phyloP scores from a whole-genome alignment of 1,140 invertebrate genomes.

The Aplysia californica region DNA sequence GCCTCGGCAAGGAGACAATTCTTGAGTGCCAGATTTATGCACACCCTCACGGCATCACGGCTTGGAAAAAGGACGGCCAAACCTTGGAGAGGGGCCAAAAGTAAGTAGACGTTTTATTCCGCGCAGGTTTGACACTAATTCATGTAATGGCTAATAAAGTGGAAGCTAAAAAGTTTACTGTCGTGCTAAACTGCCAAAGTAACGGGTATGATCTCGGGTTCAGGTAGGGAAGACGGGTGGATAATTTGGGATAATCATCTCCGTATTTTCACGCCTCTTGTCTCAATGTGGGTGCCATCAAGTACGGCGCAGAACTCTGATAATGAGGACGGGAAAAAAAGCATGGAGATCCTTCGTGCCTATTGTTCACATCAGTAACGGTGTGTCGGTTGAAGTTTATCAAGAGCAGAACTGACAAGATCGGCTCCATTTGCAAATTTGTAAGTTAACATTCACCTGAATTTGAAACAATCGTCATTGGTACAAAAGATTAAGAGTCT shows the following conservation, averaged over 20 bases:
- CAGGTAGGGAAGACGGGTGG: no score
- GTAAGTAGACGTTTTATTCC: conserved; percentile 31
- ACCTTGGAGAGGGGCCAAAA: conserved; percentile 66
- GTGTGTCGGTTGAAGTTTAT: no score
- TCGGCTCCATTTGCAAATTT: no score
- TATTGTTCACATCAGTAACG: no score
- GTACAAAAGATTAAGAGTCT: no score
- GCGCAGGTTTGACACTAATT: not conserved
- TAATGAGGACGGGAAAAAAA: no score
- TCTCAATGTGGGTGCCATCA: no score
- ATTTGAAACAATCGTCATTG: no score
- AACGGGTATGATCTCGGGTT: not conserved
- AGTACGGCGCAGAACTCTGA: no score
- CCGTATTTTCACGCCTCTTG: not conserved
- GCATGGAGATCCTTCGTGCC: no score
- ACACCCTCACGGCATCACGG: conserved; percentile 84
- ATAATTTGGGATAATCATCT: not conserved
- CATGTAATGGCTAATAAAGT: not conserved
- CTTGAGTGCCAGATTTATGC: conserved; percentile 90
- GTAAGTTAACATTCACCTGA: no score
- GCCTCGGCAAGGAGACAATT: conserved; percentile 66
- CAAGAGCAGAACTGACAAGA: no score
- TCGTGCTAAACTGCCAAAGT: not conserved
- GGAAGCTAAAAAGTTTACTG: not conserved
- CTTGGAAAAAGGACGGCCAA: conserved; percentile 86